Evolutionary conservation across 1,140 invertebrate genomes (phyloP).

Genomic region (Kradibia gibbosae): DNA sequence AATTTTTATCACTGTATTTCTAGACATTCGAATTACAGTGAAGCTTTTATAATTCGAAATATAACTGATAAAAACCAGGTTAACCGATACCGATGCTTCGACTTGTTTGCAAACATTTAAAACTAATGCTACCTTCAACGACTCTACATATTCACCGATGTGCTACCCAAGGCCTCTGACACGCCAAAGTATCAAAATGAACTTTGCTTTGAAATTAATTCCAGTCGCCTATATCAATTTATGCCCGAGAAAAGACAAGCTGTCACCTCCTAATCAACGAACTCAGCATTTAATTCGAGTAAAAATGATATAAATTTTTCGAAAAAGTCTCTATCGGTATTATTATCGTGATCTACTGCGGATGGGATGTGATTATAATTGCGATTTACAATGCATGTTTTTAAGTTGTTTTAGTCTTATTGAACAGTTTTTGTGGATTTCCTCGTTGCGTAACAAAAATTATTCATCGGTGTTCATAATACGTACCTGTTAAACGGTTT

Average conservation of each 20-base stretch:
- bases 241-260: background rate
- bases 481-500: too few species aligned
- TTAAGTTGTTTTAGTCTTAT: background rate
- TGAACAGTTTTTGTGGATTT: background rate
- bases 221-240: background rate
- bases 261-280: background rate
- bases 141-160: background rate
- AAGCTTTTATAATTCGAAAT: background rate
- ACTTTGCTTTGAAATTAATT: background rate
- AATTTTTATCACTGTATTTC: background rate
- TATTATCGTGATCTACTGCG: too few species aligned
- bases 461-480: too few species aligned
- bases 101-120: slow-evolving; percentile 1
- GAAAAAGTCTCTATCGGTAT: background rate
- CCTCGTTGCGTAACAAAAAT: too few species aligned
- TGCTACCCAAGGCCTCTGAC: background rate
- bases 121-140: background rate
- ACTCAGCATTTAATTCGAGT: background rate
- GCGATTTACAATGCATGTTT: background rate
- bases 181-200: background rate
- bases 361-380: background rate
- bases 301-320: background rate
- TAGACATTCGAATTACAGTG: background rate
- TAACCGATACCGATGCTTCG: background rate
- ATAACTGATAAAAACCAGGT: background rate